Base-by-base conservation (phyloP, 2,888 invertebrate species). In the Thysanoteuthis rhombus region DNA sequence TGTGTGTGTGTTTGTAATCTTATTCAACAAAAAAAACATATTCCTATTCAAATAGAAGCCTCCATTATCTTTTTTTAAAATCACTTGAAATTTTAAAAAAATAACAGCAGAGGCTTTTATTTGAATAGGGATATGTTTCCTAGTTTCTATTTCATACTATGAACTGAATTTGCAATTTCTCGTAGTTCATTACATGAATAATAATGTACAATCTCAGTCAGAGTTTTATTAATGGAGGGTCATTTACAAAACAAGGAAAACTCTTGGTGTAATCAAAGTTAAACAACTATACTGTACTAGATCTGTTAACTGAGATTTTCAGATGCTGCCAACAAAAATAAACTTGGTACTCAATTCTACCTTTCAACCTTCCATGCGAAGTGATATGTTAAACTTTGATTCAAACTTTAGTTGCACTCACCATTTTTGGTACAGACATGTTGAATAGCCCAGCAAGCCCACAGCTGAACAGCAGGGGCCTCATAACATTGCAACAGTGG, bases 371-470 rank as follows among this genome's bases (percentile, higher is more conserved):
- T 75, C 36, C n/a, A n/a, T 75, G 8, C 1, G 19, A 36, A 16
- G n/a, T 36, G 4, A n/a, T n/a, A 75, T n/a, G 16, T 75, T 10
- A 52, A n/a, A n/a, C n/a, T n/a, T n/a, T n/a, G n/a, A 16, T n/a
- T 1, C 36, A 75, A 16, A 75, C 36, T n/a, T 75, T n/a, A 36
- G n/a, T n/a, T 8, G 12, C 10, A 75, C 96, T 95, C 94, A 96
- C 97, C 96, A 95, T 97, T 97, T 94, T 96, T 98, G n/a, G 98
- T 98, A 96, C 98, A 98, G 93, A 98, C 98, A 96, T 98, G 98
- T 96, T 98, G 98, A 95, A 98, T 98, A 2, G 98, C 98, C 98
- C 98, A 98, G 10, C 98, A 98, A 28, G 98, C 98, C 98, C 98
- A 98, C 93, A 98, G 97, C 96, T 98, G 98, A 52, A 98, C 98